phyloP scores from a whole-genome alignment of 2,888 invertebrate genomes.

The Cremastinae sp. region DNA sequence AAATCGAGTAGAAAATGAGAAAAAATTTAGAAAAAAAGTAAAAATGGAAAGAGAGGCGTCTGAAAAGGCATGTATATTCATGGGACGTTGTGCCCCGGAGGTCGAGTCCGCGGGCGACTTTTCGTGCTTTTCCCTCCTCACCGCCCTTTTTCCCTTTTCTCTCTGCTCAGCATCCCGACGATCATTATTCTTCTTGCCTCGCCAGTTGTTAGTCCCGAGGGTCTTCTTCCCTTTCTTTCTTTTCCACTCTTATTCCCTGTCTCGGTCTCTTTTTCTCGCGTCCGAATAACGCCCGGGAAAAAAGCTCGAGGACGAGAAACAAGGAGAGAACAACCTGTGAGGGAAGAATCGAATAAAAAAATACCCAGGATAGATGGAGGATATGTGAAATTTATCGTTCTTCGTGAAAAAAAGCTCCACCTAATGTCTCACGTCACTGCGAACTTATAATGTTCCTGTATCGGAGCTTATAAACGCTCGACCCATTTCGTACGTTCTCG shows the following conservation, averaged over 20 bases:
- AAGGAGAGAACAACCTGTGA: slow-evolving; percentile 6
- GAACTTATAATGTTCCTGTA: slow-evolving; percentile 41
- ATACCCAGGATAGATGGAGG: slow-evolving; percentile 31
- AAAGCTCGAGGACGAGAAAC: slow-evolving; percentile 3
- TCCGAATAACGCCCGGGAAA: slow-evolving; percentile 32
- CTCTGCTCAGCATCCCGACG: slow-evolving; percentile 48
- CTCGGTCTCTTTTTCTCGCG: slow-evolving; percentile 27
- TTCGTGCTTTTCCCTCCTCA: slow-evolving; percentile 49
- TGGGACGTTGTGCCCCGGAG: slow-evolving; percentile 51
- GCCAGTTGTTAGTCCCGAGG: slow-evolving; percentile 57
- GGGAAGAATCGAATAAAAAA: slow-evolving; percentile 20
- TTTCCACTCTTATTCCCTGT: slow-evolving; percentile 32
- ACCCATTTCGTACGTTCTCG: slow-evolving; percentile 25
- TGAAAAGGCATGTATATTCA: slow-evolving; percentile 68
- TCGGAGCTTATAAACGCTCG: slow-evolving; percentile 23
- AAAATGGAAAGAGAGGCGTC: slow-evolving; percentile 43
- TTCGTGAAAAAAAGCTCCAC: slow-evolving; percentile 4
- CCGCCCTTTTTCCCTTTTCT: slow-evolving; percentile 12
- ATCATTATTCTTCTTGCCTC: slow-evolving; percentile 57
- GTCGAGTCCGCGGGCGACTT: slow-evolving; percentile 53
- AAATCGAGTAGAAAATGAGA: not conserved
- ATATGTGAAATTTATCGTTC: slow-evolving; percentile 54
- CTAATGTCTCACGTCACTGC: slow-evolving; percentile 41
- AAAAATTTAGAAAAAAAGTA: not conserved
- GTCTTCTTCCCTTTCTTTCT: slow-evolving; percentile 49